A percentile compares a stretch with the other conserved stretches of the same genome.
These are phyloP conservation scores for Peromyscus attwateri DNA, from an alignment of 2,797 vertebrate species.

Conservation along the genomic window DNA sequence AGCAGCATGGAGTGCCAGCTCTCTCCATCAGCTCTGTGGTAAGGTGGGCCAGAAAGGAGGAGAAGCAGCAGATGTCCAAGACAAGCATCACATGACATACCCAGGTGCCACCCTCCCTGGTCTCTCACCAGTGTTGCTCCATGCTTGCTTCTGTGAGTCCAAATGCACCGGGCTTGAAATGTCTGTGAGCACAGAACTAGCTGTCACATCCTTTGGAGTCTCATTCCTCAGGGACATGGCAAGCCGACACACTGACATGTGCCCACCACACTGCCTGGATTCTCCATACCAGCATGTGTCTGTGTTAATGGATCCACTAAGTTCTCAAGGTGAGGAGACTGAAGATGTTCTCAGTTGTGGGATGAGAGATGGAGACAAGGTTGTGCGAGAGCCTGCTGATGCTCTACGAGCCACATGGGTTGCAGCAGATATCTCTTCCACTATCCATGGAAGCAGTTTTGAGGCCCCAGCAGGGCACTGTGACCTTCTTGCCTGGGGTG, in stretches of 20 bases:
- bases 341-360: background rate
- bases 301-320: background rate
- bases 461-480: accelerated
- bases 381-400: background rate
- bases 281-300: background rate
- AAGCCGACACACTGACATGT: background rate
- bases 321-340: background rate
- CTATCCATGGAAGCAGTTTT: accelerated
- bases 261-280: no score
- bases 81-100: accelerated
- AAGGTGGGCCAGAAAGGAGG: background rate
- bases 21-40: background rate
- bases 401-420: background rate
- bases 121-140: accelerated
- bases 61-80: background rate
- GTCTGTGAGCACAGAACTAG: background rate
- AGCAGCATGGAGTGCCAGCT: background rate
- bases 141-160: accelerated
- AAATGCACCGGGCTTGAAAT: background rate
- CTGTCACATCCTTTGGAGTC: no score
- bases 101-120: no score
- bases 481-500: accelerated
- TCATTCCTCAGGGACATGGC: background rate
- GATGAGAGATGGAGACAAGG: accelerated
- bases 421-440: accelerated